Evolutionary conservation across 1,140 invertebrate genomes (phyloP).

Genomic region (Limonius californicus): DNA sequence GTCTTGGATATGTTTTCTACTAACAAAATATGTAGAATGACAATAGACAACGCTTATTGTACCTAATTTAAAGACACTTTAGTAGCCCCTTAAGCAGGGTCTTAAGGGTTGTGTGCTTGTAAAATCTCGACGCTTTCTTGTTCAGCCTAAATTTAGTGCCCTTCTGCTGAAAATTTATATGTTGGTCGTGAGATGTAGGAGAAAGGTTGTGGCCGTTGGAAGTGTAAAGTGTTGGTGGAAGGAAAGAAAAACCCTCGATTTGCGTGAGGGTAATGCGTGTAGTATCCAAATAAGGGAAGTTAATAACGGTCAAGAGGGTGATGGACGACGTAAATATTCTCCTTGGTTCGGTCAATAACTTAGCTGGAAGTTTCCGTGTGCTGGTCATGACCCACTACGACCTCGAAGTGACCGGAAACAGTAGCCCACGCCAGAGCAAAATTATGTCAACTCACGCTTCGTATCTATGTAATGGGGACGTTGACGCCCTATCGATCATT

Average conservation of each 20-base stretch:
- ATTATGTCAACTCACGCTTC: slow-evolving; percentile 11
- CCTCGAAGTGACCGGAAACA: slow-evolving; percentile 10
- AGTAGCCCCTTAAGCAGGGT: no score
- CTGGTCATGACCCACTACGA: slow-evolving; percentile 11
- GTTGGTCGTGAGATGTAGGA: no score
- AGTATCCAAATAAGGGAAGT: slow-evolving; percentile 1
- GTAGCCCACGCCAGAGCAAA: background rate
- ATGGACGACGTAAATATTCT: slow-evolving; percentile 4
- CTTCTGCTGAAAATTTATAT: no score
- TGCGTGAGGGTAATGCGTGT: background rate
- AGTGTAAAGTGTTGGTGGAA: no score
- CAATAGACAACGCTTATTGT: no score
- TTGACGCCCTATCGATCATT: slow-evolving; percentile 7
- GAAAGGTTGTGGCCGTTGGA: no score
- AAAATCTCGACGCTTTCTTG: no score
- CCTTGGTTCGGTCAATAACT: slow-evolving; percentile 2
- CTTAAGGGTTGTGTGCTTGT: no score
- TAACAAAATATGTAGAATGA: no score
- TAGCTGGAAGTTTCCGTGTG: slow-evolving; percentile 6
- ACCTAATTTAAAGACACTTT: no score
- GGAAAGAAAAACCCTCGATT: background rate
- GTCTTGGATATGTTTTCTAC: no score
- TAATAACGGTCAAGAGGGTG: slow-evolving; percentile 6
- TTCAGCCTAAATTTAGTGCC: no score
- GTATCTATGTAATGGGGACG: slow-evolving; percentile 14